Percentiles rank a stretch among this genome's conserved stretches.
Conservation (phyloP, 1,140 invertebrate genomes). For the Zaprionus nigranus region DNA sequence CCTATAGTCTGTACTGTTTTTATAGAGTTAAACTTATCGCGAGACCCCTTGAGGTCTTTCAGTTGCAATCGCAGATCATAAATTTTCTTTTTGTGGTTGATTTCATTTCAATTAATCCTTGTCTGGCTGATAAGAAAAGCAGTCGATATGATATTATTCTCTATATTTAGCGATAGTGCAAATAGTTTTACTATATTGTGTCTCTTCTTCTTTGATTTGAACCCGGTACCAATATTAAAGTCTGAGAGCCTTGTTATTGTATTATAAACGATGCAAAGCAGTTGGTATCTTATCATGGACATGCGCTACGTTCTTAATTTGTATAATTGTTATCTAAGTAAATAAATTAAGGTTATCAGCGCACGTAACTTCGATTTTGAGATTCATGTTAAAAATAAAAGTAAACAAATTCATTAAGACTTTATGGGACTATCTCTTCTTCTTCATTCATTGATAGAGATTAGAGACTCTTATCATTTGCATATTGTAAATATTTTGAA, state of each 20-base stretch:
- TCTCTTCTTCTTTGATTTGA: neutral
- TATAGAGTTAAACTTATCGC: neutral
- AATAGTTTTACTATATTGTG: neutral
- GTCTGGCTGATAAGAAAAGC: neutral
- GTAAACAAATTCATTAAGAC: neutral
- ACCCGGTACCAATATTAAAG: neutral
- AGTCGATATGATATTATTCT: neutral
- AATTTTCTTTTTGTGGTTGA: neutral
- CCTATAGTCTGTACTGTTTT: neutral
- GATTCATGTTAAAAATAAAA: conserved; percentile 2
- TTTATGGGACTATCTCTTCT: too few species aligned
- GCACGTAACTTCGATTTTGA: neutral
- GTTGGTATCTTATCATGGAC: neutral
- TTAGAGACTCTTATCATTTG: neutral
- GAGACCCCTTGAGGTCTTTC: neutral
- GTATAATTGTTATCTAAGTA: conserved; percentile 6
- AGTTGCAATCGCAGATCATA: neutral
- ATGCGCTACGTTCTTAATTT: neutral
- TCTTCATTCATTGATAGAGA: neutral
- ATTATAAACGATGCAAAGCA: neutral
- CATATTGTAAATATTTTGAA: neutral
- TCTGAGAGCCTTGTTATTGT: neutral
- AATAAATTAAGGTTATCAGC: conserved; percentile 5
- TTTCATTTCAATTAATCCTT: neutral
- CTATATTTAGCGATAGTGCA: neutral